A percentile compares a stretch with the other conserved stretches of the same genome.
These are phyloP conservation scores for Phoxinus dragarum DNA, from an alignment of 2,797 vertebrate genomes.

Conservation along the genomic window DNA sequence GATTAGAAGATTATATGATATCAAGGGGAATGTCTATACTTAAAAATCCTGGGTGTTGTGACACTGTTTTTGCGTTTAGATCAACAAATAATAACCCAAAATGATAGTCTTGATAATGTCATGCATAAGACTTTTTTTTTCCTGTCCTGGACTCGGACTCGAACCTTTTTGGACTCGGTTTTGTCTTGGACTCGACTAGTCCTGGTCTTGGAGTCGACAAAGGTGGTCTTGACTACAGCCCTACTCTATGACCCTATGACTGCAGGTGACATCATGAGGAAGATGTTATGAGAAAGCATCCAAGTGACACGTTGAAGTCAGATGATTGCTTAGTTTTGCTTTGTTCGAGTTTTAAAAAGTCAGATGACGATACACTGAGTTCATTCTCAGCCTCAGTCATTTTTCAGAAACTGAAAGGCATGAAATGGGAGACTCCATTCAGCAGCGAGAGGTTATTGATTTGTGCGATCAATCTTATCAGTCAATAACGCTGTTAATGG, in stretches of 20 bases:
- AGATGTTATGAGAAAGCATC: slow-evolving; percentile 3
- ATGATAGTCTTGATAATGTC: no score
- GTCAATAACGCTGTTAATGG: slow-evolving; percentile 43
- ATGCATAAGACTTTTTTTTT: no score
- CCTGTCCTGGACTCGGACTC: no score
- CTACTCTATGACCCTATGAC: background rate
- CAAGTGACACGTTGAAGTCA: background rate
- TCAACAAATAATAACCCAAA: no score
- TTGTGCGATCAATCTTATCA: slow-evolving; percentile 29
- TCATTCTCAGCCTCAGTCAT: slow-evolving; percentile 3
- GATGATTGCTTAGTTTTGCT: slow-evolving; percentile 21
- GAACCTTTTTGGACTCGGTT: no score
- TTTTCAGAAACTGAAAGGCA: slow-evolving; percentile 10
- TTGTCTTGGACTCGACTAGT: no score
- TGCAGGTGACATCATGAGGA: background rate
- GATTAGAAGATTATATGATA: no score
- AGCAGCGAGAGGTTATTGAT: slow-evolving; percentile 25
- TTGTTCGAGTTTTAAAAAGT: slow-evolving; percentile 4
- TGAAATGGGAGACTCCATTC: slow-evolving; percentile 18
- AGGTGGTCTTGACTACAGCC: no score
- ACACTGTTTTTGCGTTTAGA: no score
- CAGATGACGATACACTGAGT: background rate
- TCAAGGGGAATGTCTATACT: no score
- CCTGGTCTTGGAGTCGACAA: no score
- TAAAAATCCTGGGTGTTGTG: no score